Evolutionary conservation across 2,888 invertebrate genomes (phyloP).

Genomic region (Drosophila histrio): DNA sequence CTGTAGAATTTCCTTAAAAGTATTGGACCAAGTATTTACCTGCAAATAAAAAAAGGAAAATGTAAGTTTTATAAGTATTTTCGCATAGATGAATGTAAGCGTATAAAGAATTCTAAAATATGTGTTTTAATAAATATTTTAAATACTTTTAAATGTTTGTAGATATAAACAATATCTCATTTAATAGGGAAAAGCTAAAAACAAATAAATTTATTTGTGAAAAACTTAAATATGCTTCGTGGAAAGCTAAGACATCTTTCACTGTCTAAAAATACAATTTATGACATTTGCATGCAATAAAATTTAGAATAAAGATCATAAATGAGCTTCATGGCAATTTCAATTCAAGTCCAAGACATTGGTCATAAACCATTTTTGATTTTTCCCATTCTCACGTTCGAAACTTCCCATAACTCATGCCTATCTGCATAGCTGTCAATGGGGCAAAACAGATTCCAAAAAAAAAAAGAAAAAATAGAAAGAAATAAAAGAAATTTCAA

Average conservation of each 20-base stretch:
- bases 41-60: constrained; percentile 37
- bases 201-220: no score
- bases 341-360: constrained; percentile 34
- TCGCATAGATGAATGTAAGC: background rate
- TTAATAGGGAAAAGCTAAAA: no score
- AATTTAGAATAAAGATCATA: background rate
- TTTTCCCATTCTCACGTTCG: constrained; percentile 39
- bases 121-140: background rate
- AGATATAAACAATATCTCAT: no score
- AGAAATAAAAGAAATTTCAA: constrained; percentile 43
- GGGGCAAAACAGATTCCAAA: constrained; percentile 9
- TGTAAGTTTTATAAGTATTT: background rate
- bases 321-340: constrained; percentile 1
- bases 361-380: constrained; percentile 48
- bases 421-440: constrained; percentile 51
- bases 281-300: background rate
- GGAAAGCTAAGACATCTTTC: background rate
- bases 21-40: constrained; percentile 36
- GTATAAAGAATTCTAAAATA: no score
- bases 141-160: no score
- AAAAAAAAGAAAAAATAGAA: constrained; percentile 7
- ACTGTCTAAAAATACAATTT: background rate
- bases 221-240: no score
- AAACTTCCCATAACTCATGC: constrained; percentile 49
- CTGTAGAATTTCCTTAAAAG: background rate